phyloP scores from a whole-genome alignment of 2,888 invertebrate species.

The Bellardia bayeri region DNA sequence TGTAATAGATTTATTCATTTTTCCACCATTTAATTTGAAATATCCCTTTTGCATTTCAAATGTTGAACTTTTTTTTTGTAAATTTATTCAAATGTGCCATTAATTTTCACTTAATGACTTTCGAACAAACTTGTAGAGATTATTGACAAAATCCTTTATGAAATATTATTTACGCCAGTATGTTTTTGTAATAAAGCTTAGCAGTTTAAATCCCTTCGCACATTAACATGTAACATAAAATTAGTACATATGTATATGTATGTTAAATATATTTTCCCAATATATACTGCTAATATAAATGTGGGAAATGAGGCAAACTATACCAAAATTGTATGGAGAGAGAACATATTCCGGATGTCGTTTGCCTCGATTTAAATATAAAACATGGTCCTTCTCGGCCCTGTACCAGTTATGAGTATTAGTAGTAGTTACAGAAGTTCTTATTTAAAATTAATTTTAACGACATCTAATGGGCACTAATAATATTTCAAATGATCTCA shows the following conservation, averaged over 20 bases:
- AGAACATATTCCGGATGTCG: too few species aligned
- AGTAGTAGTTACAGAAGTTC: too few species aligned
- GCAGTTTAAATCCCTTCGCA: background rate
- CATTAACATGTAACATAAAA: conserved; percentile 7
- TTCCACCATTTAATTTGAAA: conserved; percentile 54
- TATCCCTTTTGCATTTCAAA: conserved; percentile 32
- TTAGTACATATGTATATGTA: background rate
- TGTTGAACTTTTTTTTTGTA: conserved; percentile 11
- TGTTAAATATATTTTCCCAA: background rate
- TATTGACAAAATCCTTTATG: conserved; percentile 23
- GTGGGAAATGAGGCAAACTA: too few species aligned
- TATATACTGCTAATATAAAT: too few species aligned
- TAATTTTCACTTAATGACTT: conserved; percentile 41
- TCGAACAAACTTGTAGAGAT: conserved; percentile 41
- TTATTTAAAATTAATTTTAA: too few species aligned
- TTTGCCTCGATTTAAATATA: too few species aligned
- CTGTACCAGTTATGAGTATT: too few species aligned
- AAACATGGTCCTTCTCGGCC: too few species aligned
- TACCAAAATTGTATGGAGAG: too few species aligned
- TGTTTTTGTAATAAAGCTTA: background rate
- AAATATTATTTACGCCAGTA: background rate
- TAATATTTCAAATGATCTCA: too few species aligned
- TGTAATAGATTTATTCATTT: conserved; percentile 46
- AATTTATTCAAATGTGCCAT: conserved; percentile 47
- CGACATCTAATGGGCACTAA: too few species aligned